Base-by-base conservation (phyloP, 2,888 invertebrate genomes). In the Glyphotaelius pellucidus region DNA sequence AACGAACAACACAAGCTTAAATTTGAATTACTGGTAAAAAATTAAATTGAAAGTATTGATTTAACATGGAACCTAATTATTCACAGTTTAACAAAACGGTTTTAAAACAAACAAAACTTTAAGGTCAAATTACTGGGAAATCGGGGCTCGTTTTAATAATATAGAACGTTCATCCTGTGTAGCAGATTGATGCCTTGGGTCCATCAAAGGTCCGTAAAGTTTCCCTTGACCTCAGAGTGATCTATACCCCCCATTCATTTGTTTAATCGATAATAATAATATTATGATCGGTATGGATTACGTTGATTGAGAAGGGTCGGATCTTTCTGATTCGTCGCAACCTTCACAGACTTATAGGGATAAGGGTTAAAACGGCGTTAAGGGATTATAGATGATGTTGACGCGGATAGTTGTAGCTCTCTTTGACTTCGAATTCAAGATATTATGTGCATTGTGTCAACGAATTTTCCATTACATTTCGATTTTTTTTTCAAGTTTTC, bases 301-400 rank as follows among this genome's bases (percentile, higher is more conserved):
- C n/a, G 52, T 83, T 90, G 90, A 90, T 90, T 90, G 90, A 90
- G 83, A 25, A 38, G 90, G 90, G 90, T 90, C 11, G n/a, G 83
- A 83, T 83, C 31, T 81, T 83, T 90, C 32, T 90, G 90, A 90
- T 90, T 90, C 80, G 67, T 81, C 52, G 47, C 15, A 79, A 30
- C 67, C 67, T 67, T 67, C 25, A 67, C 25, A 67, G 67, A 25
- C 67, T 67, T 25, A 7, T 2, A 25, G 25, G 67, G 25, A 67
- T 67, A 67, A 67, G 25, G 67, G 67, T 67, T n/a, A 2, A 67
- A 67, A 67, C n/a, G 67, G 67, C 67, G 4, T 67, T 67, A 67
- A 67, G 67, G 67, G 67, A 67, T 67, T 67, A 67, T 67, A 0
- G 67, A 25, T 67, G 25, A 25, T 67, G 67, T n/a, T 67, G 67